Evolutionary conservation across 35 echinoderm and acorn worm species (phyloP).

Genomic region (Lytechinus variegatus): DNA sequence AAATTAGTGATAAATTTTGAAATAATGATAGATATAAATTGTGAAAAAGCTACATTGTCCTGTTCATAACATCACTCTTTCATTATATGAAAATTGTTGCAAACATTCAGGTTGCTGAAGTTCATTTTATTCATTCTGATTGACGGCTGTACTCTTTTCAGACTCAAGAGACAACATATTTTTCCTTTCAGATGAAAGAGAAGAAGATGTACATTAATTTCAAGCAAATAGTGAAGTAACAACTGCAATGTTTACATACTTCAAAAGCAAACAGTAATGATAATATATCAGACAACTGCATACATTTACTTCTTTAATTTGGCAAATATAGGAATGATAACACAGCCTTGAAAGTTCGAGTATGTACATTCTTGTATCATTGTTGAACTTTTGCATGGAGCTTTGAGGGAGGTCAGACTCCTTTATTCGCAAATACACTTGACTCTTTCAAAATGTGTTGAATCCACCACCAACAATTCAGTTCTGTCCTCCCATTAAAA

Average conservation of each 20-base stretch:
- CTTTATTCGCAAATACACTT: background rate
- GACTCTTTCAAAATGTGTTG: slow-evolving; percentile 21
- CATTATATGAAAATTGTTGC: background rate
- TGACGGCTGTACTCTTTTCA: background rate
- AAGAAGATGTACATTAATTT: background rate
- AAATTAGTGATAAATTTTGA: background rate
- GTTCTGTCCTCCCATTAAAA: slow-evolving; percentile 8
- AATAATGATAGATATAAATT: background rate
- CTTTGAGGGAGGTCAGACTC: background rate
- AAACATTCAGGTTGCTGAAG: background rate
- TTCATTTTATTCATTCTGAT: background rate
- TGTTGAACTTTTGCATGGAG: slow-evolving; percentile 26
- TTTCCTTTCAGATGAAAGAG: background rate
- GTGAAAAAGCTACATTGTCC: background rate
- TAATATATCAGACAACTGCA: background rate
- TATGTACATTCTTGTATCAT: slow-evolving; percentile 25
- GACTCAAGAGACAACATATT: background rate
- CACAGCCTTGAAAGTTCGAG: background rate
- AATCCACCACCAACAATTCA: slow-evolving; percentile 13
- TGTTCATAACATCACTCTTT: background rate
- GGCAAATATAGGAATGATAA: background rate
- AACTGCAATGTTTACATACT: background rate
- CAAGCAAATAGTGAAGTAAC: background rate
- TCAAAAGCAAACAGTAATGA: background rate
- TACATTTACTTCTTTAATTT: slow-evolving; percentile 6